phyloP scores from a whole-genome alignment of 2,888 invertebrate species.

The Himalopsyche anomala region DNA sequence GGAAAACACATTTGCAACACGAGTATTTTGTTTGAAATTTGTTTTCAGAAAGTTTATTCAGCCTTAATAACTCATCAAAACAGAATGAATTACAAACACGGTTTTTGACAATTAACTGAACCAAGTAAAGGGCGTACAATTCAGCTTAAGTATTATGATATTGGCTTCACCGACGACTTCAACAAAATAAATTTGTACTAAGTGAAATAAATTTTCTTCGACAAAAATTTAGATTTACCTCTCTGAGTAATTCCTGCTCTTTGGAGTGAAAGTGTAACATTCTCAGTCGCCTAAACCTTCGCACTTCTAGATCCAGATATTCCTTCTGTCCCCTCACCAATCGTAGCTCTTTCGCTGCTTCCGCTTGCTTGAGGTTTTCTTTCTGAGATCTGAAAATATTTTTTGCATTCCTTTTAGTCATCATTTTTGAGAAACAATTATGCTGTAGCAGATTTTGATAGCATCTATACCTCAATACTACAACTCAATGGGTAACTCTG shows the following conservation, averaged over 20 bases:
- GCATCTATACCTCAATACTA: no score
- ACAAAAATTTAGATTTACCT: slow-evolving; percentile 75
- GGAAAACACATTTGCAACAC: no score
- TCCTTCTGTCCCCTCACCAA: slow-evolving; percentile 92
- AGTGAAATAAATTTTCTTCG: background rate
- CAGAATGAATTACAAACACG: no score
- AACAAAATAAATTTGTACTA: no score
- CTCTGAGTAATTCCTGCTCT: slow-evolving; percentile 93
- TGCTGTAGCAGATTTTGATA: background rate
- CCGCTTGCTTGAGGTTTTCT: slow-evolving; percentile 92
- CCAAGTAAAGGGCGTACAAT: no score
- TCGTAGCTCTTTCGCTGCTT: slow-evolving; percentile 93
- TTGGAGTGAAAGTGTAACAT: slow-evolving; percentile 90
- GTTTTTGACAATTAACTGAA: no score
- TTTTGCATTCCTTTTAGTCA: background rate
- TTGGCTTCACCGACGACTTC: no score
- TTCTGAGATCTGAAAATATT: slow-evolving; percentile 84
- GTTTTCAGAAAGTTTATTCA: no score
- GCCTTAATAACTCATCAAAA: no score
- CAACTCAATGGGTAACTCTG: no score
- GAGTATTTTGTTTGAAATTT: no score
- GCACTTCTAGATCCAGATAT: slow-evolving; percentile 92
- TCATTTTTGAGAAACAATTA: background rate
- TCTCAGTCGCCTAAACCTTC: slow-evolving; percentile 94
- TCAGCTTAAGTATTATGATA: no score